Evolutionary conservation across 2,888 invertebrate genomes (phyloP), one percentile per base, ranked within the genome.

Genomic region (Melanargia galathea): DNA sequence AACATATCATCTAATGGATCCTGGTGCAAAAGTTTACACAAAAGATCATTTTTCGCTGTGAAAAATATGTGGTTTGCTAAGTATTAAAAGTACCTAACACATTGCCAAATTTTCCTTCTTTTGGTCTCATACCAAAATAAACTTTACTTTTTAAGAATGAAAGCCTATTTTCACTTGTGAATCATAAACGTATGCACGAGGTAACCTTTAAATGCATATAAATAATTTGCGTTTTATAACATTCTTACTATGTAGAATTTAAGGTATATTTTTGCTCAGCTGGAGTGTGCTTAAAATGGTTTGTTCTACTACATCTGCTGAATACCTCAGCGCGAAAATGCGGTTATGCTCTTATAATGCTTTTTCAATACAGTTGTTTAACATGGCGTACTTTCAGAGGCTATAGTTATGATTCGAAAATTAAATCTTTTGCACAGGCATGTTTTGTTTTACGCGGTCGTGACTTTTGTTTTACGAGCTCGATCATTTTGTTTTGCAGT

Each of bases 291-390:
- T 18, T 33, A 20, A 52, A 20, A 5, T 35, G 33, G 52, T 52
- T 18, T 56, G 40, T 22, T 58, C 46, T 48, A 33, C 26, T 45
- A 35, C 22, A 46, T 46, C 48, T 56, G 18, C 40, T 49, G 48
- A 62, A 62, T 38, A 55, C 35, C 45, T 54, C 46, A 24, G 54
- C 54, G 46, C 26, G 55, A 61, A 58, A 60, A 61, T 61, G 54
- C 46, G 54, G 45, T 61, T 61, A 48, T 55, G 46, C 38, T 46
- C 26, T 60, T 43, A 60, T 60, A 60, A 60, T 54, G 60, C 54
- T 60, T 55, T 61, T n/a, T n/a, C n/a, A n/a, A n/a, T n/a, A n/a
- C n/a, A n/a, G n/a, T n/a, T n/a, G n/a, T n/a, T n/a, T n/a, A n/a
- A n/a, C n/a, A n/a, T n/a, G n/a, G n/a, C n/a, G n/a, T n/a, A n/a